Percentiles rank a stretch among this genome's conserved stretches.
Conservation (phyloP, 2,113 vertebrate species). For the Oophaga pumilio region DNA sequence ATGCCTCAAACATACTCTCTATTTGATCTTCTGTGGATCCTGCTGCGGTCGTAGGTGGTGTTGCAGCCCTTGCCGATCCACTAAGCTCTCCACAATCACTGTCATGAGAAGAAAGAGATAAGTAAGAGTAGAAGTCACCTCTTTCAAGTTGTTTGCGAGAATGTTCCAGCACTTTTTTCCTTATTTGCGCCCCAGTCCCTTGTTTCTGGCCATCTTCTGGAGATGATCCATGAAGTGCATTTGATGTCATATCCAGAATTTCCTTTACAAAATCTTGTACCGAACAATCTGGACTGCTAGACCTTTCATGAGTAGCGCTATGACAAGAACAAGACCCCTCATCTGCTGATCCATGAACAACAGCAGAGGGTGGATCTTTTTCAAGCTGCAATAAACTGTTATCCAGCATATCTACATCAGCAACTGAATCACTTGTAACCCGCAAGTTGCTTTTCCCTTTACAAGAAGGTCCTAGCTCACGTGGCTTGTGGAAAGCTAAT, state of each 20-base stretch:
- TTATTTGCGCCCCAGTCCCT: conserved; percentile 84
- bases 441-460: conserved; percentile 51
- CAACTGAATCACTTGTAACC: conserved; percentile 46
- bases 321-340: conserved; percentile 74
- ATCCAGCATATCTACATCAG: conserved; percentile 61
- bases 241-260: conserved; percentile 92
- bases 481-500: conserved; percentile 52
- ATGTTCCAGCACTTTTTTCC: conserved; percentile 92
- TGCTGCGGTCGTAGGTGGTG: conserved; percentile 69
- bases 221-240: conserved; percentile 85
- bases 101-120: conserved; percentile 97
- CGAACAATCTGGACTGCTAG: conserved; percentile 75
- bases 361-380: conserved; percentile 57
- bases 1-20: conserved; percentile 87
- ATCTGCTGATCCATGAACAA: conserved; percentile 54
- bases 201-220: conserved; percentile 75
- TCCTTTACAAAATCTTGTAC: conserved; percentile 92
- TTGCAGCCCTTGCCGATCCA: conserved; percentile 79
- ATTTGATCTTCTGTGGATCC: conserved; percentile 82
- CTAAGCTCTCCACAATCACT: conserved; percentile 97
- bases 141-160: conserved; percentile 89
- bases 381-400: conserved; percentile 63
- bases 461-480: conserved; percentile 39
- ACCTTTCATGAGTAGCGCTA: conserved; percentile 68
- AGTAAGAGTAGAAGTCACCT: conserved; percentile 96